phyloP scores from a whole-genome alignment of 2,113 vertebrate genomes.

The Morone chrysops region DNA sequence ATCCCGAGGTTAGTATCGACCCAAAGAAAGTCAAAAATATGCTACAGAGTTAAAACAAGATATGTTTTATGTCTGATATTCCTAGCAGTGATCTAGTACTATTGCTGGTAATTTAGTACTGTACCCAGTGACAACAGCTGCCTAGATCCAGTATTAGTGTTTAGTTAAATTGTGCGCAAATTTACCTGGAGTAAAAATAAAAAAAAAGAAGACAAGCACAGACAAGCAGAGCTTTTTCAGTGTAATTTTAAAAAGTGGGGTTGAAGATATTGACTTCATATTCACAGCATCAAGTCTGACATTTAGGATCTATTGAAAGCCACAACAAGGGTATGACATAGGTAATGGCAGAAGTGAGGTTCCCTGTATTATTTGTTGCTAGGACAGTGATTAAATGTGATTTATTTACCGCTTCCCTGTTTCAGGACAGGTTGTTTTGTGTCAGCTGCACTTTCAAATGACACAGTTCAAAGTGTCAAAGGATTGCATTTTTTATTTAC shows the following conservation, averaged over 20 bases:
- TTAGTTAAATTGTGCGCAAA: slow-evolving; percentile 46
- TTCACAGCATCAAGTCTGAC: slow-evolving; percentile 59
- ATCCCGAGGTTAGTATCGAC: slow-evolving; percentile 12
- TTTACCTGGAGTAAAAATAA: slow-evolving; percentile 13
- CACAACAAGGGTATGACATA: slow-evolving; percentile 34
- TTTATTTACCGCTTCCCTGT: slow-evolving; percentile 56
- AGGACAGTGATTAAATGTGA: slow-evolving; percentile 34
- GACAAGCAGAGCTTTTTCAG: slow-evolving; percentile 42
- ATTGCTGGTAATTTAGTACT: slow-evolving; percentile 45
- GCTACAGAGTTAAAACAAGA: slow-evolving; percentile 24
- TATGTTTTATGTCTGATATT: slow-evolving; percentile 37
- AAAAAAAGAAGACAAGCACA: slow-evolving; percentile 59
- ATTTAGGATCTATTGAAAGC: slow-evolving; percentile 30
- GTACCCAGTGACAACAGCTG: slow-evolving; percentile 48
- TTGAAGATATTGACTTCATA: slow-evolving; percentile 54
- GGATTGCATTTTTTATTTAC: slow-evolving; percentile 51
- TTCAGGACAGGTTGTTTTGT: slow-evolving; percentile 47
- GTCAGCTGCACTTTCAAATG: slow-evolving; percentile 59
- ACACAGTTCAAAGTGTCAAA: slow-evolving; percentile 61
- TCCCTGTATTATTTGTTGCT: slow-evolving; percentile 37
- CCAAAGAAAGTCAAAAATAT: slow-evolving; percentile 36
- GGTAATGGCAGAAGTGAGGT: slow-evolving; percentile 41
- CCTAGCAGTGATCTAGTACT: slow-evolving; percentile 44
- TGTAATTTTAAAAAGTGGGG: slow-evolving; percentile 42
- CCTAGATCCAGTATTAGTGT: slow-evolving; percentile 55